These are phyloP conservation scores for Pseudotriccus pelzelni DNA, from an alignment of 2,797 vertebrate species.

Conservation along the genomic window DNA sequence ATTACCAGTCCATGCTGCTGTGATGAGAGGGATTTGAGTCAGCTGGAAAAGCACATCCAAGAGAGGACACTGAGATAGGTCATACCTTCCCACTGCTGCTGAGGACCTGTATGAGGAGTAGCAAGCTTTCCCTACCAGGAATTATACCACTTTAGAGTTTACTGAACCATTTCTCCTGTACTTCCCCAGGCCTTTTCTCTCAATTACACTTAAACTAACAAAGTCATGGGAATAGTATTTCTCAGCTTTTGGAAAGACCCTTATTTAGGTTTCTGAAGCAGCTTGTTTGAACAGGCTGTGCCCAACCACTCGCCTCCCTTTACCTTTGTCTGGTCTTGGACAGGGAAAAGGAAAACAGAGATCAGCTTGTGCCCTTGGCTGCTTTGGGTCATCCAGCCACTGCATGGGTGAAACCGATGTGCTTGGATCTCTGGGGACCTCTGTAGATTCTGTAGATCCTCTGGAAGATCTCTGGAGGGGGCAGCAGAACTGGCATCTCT, in stretches of 20 bases:
- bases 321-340: background rate
- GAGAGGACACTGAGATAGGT: background rate
- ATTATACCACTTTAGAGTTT: background rate
- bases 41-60: background rate
- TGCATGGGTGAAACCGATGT: fast-evolving
- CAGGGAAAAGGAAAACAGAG: background rate
- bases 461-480: background rate
- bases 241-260: background rate
- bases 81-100: background rate
- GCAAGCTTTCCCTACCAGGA: background rate
- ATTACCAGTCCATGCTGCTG: background rate
- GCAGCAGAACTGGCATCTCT: background rate
- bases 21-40: background rate
- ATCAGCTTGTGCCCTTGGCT: background rate
- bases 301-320: background rate
- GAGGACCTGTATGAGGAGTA: background rate
- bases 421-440: background rate
- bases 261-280: background rate
- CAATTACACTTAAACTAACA: background rate
- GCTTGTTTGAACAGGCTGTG: background rate
- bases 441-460: background rate
- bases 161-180: background rate
- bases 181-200: background rate
- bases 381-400: background rate
- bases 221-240: background rate